Conservation (phyloP, 2,888 invertebrate species). For the Drosophila fulvimacula region DNA sequence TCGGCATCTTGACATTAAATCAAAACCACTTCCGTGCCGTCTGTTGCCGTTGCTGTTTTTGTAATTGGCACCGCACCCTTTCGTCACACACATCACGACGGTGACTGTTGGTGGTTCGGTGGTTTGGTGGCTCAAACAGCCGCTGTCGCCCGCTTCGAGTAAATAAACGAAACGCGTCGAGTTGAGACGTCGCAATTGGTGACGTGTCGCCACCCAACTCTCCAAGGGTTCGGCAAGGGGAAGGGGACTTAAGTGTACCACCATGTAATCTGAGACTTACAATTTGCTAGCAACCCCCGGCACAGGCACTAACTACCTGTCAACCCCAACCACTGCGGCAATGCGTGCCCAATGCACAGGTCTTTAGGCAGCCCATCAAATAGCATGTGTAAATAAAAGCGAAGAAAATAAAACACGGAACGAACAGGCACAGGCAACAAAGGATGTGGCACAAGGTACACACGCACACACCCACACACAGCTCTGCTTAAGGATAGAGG, state of each 20-base stretch:
- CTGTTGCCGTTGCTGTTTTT: conserved; percentile 39
- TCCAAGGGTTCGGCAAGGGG: background rate
- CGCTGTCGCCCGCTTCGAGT: background rate
- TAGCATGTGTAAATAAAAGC: conserved; percentile 66
- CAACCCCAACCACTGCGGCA: conserved; percentile 11
- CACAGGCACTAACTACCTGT: conserved; percentile 33
- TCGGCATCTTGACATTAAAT: conserved; percentile 66
- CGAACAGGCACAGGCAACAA: conserved; percentile 33
- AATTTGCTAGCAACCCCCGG: conserved; percentile 56
- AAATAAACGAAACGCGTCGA: conserved; percentile 9
- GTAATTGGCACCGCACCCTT: conserved; percentile 50
- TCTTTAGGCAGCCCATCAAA: conserved; percentile 64
- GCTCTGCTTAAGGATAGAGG: conserved; percentile 3
- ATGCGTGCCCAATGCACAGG: conserved; percentile 35
- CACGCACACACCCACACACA: conserved; percentile 3
- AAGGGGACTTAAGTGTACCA: conserved; percentile 43
- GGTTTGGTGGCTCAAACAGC: conserved; percentile 48
- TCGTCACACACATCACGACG: conserved; percentile 28
- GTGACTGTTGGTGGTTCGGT: conserved; percentile 5
- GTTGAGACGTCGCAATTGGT: conserved; percentile 22
- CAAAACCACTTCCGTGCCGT: conserved; percentile 75
- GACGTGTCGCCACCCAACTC: conserved; percentile 40
- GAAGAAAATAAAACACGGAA: conserved; percentile 38
- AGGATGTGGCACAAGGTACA: conserved; percentile 27
- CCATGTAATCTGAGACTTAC: conserved; percentile 74